Evolutionary conservation across 2,888 invertebrate species (phyloP), one percentile per base, ranked within the genome.

Genomic region (Germaria angustata): DNA sequence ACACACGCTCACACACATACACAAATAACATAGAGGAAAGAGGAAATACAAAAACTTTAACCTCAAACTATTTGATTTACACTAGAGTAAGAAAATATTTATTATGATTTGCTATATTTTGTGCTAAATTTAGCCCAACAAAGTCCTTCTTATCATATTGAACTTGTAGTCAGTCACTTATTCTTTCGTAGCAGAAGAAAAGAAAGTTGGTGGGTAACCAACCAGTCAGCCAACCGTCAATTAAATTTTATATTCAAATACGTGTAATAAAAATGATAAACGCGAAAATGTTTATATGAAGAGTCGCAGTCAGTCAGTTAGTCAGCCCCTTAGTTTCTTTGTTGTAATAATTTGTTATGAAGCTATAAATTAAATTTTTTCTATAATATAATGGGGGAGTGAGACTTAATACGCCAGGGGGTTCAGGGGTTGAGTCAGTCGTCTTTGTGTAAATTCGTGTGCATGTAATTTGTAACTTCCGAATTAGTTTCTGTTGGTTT

Each of bases 391-490:
- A 39, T 44, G 41, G 8, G 61, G 73, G 51, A 39, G 46, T 71
- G 22, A 28, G n/a, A n/a, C n/a, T n/a, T n/a, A n/a, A 2, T 28
- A 8, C 15, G 13, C 6, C 11, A 5, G 59, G 22, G 39, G 24
- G 17, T 55, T 34, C 17, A 36, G n/a, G n/a, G n/a, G 22, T 22
- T 1, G n/a, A 9, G 3, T 24, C 2, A n/a, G 9, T 36, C 46
- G n/a, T 44, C 32, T 44, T 11, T 28, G 32, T 57, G 66, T 22
- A 15, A 8, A 1, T 49, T 22, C 4, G 28, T 53, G 28, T 15
- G 32, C n/a, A 17, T 57, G 73, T 73, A 73, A 80, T 73, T 73
- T 75, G 80, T 32, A 59, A 76, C 76, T 80, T 80, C 80, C 80
- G 75, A 76, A 69, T 80, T 73, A 68, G 59, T 61, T 73, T 36